Conservation (phyloP, 1,140 invertebrate species). For the Aethina tumida region DNA sequence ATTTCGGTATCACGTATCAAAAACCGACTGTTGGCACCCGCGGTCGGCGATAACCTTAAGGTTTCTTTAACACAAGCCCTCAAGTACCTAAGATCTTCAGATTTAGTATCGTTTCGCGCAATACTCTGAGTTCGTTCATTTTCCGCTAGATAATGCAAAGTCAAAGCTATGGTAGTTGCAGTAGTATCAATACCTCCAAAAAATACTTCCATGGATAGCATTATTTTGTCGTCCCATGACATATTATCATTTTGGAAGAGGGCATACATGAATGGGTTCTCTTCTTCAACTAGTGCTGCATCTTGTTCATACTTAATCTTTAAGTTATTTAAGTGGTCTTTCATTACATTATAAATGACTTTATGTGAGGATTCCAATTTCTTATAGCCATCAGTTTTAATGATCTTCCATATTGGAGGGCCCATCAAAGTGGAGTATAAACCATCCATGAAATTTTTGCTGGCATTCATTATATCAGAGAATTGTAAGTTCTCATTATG, state of each 20-base stretch:
- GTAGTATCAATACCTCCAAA: constrained; percentile 36
- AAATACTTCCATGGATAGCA: constrained; percentile 35
- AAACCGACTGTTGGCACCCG: constrained; percentile 39
- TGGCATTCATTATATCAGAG: constrained; percentile 27
- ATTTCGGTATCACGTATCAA: constrained; percentile 35
- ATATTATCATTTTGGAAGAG: constrained; percentile 29
- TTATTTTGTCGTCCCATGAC: constrained; percentile 25
- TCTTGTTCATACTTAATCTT: constrained; percentile 13
- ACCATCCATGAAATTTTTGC: constrained; percentile 36
- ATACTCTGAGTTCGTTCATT: constrained; percentile 21
- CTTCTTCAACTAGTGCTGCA: constrained; percentile 14
- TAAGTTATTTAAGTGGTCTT: constrained; percentile 14
- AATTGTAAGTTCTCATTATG: constrained; percentile 13
- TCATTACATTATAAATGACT: constrained; percentile 22
- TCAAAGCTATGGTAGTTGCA: constrained; percentile 26
- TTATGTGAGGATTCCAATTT: constrained; percentile 31
- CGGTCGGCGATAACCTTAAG: constrained; percentile 42
- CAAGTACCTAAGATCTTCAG: constrained; percentile 37
- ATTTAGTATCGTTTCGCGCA: constrained; percentile 13
- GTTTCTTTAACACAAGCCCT: constrained; percentile 60
- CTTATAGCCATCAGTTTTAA: constrained; percentile 32
- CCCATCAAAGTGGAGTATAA: constrained; percentile 33
- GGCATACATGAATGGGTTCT: constrained; percentile 27
- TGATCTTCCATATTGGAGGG: constrained; percentile 33
- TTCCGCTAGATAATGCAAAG: constrained; percentile 25